Conservation (phyloP, 2,113 vertebrate genomes). For the Microtus montanus region DNA sequence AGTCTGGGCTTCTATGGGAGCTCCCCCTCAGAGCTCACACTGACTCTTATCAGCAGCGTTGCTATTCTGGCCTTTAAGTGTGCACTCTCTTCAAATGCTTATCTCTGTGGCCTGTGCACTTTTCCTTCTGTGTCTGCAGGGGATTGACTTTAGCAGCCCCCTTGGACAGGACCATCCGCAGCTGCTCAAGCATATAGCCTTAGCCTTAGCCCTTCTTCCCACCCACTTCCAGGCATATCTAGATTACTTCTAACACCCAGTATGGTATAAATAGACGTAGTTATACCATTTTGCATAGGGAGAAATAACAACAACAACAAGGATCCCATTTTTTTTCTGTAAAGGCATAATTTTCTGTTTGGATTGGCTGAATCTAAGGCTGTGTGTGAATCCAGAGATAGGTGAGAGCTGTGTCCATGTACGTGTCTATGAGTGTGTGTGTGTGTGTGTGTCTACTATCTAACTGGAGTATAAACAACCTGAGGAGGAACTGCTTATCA, state of each 20-base stretch:
- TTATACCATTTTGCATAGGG: background rate
- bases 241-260: background rate
- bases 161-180: background rate
- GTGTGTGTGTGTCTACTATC: background rate
- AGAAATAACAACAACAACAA: background rate
- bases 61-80: slow-evolving; percentile 60
- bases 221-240: background rate
- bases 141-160: background rate
- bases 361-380: background rate
- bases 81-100: slow-evolving; percentile 27
- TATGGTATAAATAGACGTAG: background rate
- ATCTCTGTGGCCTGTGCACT: slow-evolving; percentile 10
- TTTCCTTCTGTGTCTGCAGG: background rate
- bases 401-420: background rate
- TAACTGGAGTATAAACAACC: background rate
- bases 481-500: background rate
- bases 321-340: no score
- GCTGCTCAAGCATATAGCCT: background rate
- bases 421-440: background rate
- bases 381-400: background rate
- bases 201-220: background rate
- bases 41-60: slow-evolving; percentile 51
- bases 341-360: background rate
- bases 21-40: slow-evolving; percentile 10
- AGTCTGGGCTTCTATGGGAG: background rate